phyloP scores from a whole-genome alignment of 2,888 invertebrate genomes.

The Thysanoteuthis rhombus region DNA sequence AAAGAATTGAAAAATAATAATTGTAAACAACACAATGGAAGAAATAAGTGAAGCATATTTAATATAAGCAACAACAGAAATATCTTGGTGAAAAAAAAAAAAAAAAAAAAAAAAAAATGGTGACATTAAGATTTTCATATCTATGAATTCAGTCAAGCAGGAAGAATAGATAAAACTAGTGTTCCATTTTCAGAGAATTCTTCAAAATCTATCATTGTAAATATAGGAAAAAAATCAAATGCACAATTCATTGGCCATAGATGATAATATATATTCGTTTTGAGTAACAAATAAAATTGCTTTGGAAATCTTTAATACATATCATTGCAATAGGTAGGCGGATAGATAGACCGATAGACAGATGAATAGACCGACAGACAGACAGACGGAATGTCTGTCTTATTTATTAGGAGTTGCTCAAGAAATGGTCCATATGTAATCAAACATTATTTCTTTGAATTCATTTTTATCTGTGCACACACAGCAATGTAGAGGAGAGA shows the following conservation, averaged over 20 bases:
- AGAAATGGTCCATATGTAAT: too few relatives aligned
- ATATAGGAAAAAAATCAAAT: neutral
- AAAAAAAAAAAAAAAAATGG: too few relatives aligned
- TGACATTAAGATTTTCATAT: neutral
- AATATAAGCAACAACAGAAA: conserved; percentile 12
- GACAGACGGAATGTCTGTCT: too few relatives aligned
- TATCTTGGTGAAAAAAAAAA: too few relatives aligned
- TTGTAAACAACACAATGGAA: neutral
- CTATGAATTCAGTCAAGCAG: neutral
- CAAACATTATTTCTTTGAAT: too few relatives aligned
- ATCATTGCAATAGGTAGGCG: neutral
- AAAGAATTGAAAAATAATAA: too few relatives aligned
- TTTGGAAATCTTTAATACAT: neutral
- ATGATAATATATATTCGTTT: neutral
- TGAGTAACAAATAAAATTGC: too few relatives aligned
- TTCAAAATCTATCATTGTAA: neutral
- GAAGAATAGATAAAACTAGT: neutral
- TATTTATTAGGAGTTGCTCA: too few relatives aligned
- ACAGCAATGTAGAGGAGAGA: too few relatives aligned
- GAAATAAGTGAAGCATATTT: neutral
- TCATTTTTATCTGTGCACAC: too few relatives aligned
- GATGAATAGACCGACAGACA: too few relatives aligned
- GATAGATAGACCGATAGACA: too few relatives aligned
- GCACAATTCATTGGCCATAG: neutral
- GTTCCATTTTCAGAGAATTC: neutral